Evolutionary conservation across 2,888 invertebrate species (phyloP).

Genomic region (Drosophila paucipuncta): DNA sequence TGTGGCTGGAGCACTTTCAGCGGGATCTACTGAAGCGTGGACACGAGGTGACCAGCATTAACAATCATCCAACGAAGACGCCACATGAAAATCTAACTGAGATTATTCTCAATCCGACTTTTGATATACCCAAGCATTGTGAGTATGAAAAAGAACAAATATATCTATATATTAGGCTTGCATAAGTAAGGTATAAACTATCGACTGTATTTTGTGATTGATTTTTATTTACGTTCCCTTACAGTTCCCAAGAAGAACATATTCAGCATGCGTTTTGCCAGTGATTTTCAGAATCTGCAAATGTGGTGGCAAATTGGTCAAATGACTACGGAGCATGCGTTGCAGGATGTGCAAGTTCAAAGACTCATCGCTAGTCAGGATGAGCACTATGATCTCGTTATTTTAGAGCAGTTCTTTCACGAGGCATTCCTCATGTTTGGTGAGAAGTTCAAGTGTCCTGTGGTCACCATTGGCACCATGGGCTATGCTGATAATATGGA

Average conservation of each 20-base stretch:
- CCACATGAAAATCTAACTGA: constrained; percentile 85
- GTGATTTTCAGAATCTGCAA: constrained; percentile 82
- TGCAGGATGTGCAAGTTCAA: constrained; percentile 80
- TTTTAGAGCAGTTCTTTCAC: constrained; percentile 85
- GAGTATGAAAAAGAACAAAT: constrained; percentile 48
- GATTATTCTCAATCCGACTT: constrained; percentile 83
- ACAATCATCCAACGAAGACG: constrained; percentile 82
- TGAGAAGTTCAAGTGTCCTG: constrained; percentile 84
- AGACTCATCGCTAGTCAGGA: constrained; percentile 81
- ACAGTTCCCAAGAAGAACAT: constrained; percentile 83
- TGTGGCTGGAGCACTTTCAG: constrained; percentile 84
- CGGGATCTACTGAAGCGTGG: constrained; percentile 83
- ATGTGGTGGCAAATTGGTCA: constrained; percentile 82
- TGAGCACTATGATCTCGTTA: constrained; percentile 85
- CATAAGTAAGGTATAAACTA: neutral
- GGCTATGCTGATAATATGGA: constrained; percentile 85
- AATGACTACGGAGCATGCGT: constrained; percentile 80
- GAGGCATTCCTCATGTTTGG: constrained; percentile 86
- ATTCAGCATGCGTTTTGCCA: constrained; percentile 82
- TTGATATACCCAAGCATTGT: constrained; percentile 83
- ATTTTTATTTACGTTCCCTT: neutral
- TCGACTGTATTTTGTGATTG: too few relatives aligned
- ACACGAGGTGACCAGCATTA: constrained; percentile 85
- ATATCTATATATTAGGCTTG: neutral
- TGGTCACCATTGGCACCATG: constrained; percentile 85